Base-by-base conservation (phyloP, 2,797 vertebrate genomes). In the Bucorvus abyssinicus region DNA sequence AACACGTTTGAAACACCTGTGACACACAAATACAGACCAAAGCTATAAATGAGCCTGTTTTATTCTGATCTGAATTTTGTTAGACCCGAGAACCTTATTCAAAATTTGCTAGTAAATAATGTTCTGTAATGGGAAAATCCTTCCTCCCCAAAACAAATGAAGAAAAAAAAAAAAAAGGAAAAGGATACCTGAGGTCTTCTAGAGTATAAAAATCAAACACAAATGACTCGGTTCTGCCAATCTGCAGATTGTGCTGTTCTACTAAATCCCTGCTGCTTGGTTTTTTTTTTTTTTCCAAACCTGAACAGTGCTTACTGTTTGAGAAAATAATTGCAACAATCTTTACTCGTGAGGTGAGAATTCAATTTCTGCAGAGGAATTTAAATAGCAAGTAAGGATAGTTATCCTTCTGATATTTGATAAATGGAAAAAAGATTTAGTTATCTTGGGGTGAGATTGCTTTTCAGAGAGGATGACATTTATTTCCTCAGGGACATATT, bases 401-500 rank as follows among this genome's bases (percentile, higher is more conserved):
- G 87, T 93, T 94, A 87, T 94, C 56, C 55, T 88, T 89, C 71
- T 93, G 93, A 88, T 93, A 94, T 84, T 94, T 97, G 94, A 95
- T 97, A 95, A 95, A 95, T 94, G 92, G 73, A 90, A 89, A 93
- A 96, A 95, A 95, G 79, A 94, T 93, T 96, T 90, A 78, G 94
- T 95, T 96, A 94, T 94, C 91, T 95, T 85, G 91, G 92, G 84
- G 89, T 94, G 77, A 97, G 94, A 97, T 97, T 97, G 91, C 91
- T 92, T 97, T 95, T 94, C 92, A 87, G 88, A 88, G 73, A 93
- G 42, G 80, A 93, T 96, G 93, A 91, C 93, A 94, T 96, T 95
- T 96, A 93, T 97, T 96, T 94, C 78, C 69, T 89, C 87, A 94
- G 97, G 92, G 86, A 95, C 81, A 42, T 75, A 84, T 94, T 96